Conservation (phyloP, 2,797 vertebrate species). For the Xenopus petersii region DNA sequence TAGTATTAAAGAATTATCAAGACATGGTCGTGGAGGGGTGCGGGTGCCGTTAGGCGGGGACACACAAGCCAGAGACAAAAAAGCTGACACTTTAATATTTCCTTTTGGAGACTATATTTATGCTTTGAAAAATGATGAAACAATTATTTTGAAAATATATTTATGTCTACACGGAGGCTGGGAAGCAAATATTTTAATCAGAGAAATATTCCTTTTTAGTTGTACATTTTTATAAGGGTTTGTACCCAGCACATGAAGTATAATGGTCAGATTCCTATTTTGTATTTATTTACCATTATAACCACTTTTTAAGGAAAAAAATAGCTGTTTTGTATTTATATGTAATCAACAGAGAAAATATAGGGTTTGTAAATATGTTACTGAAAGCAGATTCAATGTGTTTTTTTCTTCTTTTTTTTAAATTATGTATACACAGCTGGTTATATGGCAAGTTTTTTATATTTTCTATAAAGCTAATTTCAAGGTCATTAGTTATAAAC, state of each 20-base stretch:
- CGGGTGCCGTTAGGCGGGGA: constrained; percentile 86
- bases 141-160: constrained; percentile 98
- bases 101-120: constrained; percentile 99
- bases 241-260: constrained; percentile 99
- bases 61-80: constrained; percentile 53
- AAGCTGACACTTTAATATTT: constrained; percentile 89
- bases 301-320: constrained; percentile 86
- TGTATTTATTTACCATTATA: constrained; percentile 99
- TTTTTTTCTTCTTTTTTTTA: constrained; percentile 73
- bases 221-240: constrained; percentile 98
- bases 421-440: constrained; percentile 72
- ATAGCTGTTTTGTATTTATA: constrained; percentile 99
- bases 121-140: constrained; percentile 82
- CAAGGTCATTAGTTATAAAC: constrained; percentile 77
- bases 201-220: constrained; percentile 96
- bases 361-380: constrained; percentile 83
- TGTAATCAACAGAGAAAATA: constrained; percentile 84
- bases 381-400: constrained; percentile 68
- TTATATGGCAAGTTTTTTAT: constrained; percentile 72
- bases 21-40: constrained; percentile 99
- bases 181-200: constrained; percentile 99
- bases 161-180: constrained; percentile 96
- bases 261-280: constrained; percentile 99
- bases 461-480: constrained; percentile 75
- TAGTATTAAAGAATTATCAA: constrained; percentile 98